Conservation (phyloP, 2,797 vertebrate genomes). For the Centroberyx gerrardi region DNA sequence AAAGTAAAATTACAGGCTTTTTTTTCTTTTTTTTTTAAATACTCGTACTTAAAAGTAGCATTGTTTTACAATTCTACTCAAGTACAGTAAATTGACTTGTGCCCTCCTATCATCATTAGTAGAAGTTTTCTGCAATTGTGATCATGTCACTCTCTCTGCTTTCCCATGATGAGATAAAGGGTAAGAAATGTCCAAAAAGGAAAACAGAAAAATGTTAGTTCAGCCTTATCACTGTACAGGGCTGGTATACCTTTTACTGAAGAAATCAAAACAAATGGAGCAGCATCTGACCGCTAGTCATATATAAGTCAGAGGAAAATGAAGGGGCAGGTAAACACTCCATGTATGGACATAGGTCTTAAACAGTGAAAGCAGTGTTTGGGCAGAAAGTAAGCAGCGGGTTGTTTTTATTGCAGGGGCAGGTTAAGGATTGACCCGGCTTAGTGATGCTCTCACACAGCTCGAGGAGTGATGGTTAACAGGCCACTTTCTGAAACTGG, state of each 20-base stretch:
- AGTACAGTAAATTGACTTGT: no score
- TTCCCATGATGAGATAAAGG: no score
- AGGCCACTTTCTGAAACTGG: conserved; percentile 16
- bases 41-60: no score
- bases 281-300: background rate
- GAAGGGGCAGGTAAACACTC: conserved; percentile 15
- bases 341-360: conserved; percentile 32
- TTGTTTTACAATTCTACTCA: no score
- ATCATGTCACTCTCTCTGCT: no score
- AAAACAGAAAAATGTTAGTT: no score
- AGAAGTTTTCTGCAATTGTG: no score
- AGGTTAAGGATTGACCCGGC: background rate
- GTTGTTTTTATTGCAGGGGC: conserved; percentile 24
- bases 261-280: conserved; percentile 20
- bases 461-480: conserved; percentile 44
- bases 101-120: no score
- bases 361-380: conserved; percentile 7
- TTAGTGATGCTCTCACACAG: background rate
- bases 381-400: conserved; percentile 15
- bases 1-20: no score
- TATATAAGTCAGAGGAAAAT: conserved; percentile 35
- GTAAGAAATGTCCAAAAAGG: no score
- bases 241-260: background rate
- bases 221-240: conserved; percentile 6
- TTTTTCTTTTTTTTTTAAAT: no score